Evolutionary conservation across 2,797 vertebrate genomes (phyloP).

Genomic region (Rhabdomys pumilio): DNA sequence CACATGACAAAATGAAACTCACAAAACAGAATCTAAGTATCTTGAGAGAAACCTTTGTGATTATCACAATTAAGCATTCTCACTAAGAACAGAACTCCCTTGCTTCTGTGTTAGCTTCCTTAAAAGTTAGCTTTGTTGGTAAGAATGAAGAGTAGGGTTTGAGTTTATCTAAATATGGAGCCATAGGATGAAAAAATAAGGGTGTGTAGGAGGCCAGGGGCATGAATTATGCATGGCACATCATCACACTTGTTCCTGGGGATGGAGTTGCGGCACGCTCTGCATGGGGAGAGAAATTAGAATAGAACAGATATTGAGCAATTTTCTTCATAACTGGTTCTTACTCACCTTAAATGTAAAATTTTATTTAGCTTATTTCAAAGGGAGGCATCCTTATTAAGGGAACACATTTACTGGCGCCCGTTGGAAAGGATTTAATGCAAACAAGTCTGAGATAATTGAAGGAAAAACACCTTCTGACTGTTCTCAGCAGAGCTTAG

Average conservation of each 20-base stretch:
- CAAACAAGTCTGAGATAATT: conserved; percentile 98
- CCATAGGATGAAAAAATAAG: conserved; percentile 88
- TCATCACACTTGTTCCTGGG: conserved; percentile 92
- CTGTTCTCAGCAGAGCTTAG: conserved; percentile 93
- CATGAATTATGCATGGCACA: conserved; percentile 98
- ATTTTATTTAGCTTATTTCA: conserved; percentile 95
- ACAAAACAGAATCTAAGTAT: conserved; percentile 49
- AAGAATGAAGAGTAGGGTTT: conserved; percentile 93
- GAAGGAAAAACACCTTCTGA: conserved; percentile 93
- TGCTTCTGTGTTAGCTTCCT: not conserved
- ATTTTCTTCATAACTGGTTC: conserved; percentile 96
- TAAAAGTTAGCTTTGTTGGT: conserved; percentile 91
- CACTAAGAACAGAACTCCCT: conserved; percentile 48
- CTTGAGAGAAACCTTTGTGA: conserved; percentile 42
- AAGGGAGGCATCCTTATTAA: conserved; percentile 92
- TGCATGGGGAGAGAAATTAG: conserved; percentile 94
- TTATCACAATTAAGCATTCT: conserved; percentile 61
- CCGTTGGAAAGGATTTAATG: conserved; percentile 93
- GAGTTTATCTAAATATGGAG: conserved; percentile 94
- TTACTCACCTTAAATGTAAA: conserved; percentile 96
- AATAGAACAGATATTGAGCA: conserved; percentile 95
- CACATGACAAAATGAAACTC: conserved; percentile 51
- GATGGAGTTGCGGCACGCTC: conserved; percentile 89
- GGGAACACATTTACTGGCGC: conserved; percentile 90
- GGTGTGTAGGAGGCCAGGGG: conserved; percentile 89